Percentiles rank a stretch among this genome's conserved stretches.
These are phyloP conservation scores for Merluccius polli DNA, from an alignment of 2,797 vertebrate genomes.

Conservation along the genomic window DNA sequence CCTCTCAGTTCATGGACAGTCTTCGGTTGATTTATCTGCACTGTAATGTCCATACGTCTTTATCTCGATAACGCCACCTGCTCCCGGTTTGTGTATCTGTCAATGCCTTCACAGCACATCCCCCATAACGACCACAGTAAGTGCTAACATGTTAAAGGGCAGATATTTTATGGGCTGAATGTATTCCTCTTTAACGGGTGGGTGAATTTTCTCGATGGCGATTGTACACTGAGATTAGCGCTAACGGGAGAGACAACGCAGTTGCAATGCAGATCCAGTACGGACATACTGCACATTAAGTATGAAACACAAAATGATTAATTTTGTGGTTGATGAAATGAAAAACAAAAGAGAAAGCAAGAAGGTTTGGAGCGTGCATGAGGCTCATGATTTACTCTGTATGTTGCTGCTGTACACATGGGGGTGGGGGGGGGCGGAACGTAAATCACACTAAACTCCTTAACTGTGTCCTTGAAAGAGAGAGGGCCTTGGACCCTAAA, in stretches of 20 bases:
- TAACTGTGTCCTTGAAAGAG: not conserved
- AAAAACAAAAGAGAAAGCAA: no score
- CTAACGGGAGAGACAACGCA: not conserved
- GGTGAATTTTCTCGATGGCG: not conserved
- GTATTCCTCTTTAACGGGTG: not conserved
- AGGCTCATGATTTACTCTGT: not conserved
- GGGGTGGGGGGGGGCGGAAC: not conserved
- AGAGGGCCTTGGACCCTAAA: not conserved
- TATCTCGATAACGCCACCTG: conserved; percentile 66
- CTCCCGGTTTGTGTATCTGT: conserved; percentile 64
- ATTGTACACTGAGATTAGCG: not conserved
- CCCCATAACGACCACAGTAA: conserved; percentile 10
- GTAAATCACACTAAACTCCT: not conserved
- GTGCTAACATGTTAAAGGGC: not conserved
- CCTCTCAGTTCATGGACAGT: conserved; percentile 5
- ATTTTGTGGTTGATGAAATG: not conserved
- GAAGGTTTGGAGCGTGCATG: not conserved
- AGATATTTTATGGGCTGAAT: not conserved
- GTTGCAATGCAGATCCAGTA: not conserved
- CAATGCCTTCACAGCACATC: conserved; percentile 50
- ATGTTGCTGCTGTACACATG: not conserved
- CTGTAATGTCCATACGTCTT: conserved; percentile 54
- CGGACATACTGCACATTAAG: not conserved
- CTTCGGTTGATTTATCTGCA: conserved; percentile 58
- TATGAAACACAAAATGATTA: not conserved